Conservation (phyloP, 2,888 invertebrate species). For the Leucophenga montana region DNA sequence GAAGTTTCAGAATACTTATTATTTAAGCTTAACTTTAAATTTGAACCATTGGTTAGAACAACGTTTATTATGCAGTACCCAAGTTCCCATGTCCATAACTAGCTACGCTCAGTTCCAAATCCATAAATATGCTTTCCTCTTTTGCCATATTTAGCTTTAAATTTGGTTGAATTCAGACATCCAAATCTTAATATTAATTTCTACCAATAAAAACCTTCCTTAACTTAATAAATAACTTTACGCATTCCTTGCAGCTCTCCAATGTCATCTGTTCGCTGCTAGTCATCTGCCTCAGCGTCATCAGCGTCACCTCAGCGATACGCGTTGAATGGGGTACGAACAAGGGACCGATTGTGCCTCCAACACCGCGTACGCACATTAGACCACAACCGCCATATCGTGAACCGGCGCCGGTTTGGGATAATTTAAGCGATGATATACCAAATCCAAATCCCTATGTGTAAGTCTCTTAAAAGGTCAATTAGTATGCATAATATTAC, state of each 20-base stretch:
- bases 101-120: too few relatives aligned
- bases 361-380: constrained; percentile 75
- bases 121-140: too few relatives aligned
- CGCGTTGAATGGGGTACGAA: constrained; percentile 79
- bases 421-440: constrained; percentile 75
- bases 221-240: not conserved
- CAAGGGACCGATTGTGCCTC: constrained; percentile 77
- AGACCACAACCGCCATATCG: constrained; percentile 75
- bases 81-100: too few relatives aligned
- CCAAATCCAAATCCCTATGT: constrained; percentile 78
- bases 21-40: too few relatives aligned
- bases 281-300: constrained; percentile 60
- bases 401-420: constrained; percentile 79
- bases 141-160: too few relatives aligned
- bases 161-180: too few relatives aligned
- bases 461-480: constrained; percentile 73
- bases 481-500: too few relatives aligned
- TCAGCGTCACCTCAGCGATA: constrained; percentile 72
- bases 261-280: constrained; percentile 66
- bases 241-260: constrained; percentile 51
- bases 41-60: too few relatives aligned
- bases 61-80: too few relatives aligned
- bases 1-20: too few relatives aligned
- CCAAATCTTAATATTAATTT: too few relatives aligned
- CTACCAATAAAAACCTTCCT: too few relatives aligned